Percentiles rank a stretch among this genome's conserved stretches.
These are phyloP conservation scores for Bubo bubo DNA, from an alignment of 2,113 vertebrate genomes.

Conservation along the genomic window DNA sequence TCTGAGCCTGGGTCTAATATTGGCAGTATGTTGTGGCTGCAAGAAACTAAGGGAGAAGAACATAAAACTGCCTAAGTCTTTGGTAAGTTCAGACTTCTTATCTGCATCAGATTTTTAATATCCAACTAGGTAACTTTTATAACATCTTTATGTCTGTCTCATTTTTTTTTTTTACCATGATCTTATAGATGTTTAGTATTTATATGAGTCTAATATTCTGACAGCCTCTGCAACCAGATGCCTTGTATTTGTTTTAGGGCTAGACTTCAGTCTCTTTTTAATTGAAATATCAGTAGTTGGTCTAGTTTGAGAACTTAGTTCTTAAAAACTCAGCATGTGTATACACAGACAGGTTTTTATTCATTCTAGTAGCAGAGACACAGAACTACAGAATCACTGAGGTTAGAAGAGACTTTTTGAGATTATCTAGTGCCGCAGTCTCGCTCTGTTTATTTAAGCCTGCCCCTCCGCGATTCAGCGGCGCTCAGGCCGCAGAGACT, in stretches of 20 bases:
- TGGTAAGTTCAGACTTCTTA: constrained; percentile 66
- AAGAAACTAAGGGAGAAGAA: constrained; percentile 13
- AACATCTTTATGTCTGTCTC: not conserved
- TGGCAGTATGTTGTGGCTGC: not conserved
- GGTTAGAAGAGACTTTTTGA: not conserved
- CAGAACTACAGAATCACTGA: not conserved
- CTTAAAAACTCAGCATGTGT: not conserved
- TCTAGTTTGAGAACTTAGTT: not conserved
- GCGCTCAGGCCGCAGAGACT: too few species aligned
- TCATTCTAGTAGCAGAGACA: not conserved
- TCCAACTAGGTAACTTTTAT: not conserved
- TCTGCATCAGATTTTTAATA: not conserved
- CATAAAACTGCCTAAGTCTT: constrained; percentile 72
- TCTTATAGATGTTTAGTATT: not conserved
- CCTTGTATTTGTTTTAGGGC: not conserved
- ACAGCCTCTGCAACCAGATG: not conserved
- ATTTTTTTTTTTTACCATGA: not conserved
- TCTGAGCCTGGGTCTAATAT: not conserved
- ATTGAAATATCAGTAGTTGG: not conserved
- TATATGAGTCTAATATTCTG: not conserved
- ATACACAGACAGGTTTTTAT: not conserved
- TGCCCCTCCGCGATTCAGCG: too few species aligned
- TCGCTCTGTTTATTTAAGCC: too few species aligned
- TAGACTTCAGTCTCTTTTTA: not conserved
- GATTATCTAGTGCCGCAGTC: too few species aligned